Evolutionary conservation across 2,113 vertebrate species (phyloP).

Genomic region (Ptilonorhynchus violaceus): DNA sequence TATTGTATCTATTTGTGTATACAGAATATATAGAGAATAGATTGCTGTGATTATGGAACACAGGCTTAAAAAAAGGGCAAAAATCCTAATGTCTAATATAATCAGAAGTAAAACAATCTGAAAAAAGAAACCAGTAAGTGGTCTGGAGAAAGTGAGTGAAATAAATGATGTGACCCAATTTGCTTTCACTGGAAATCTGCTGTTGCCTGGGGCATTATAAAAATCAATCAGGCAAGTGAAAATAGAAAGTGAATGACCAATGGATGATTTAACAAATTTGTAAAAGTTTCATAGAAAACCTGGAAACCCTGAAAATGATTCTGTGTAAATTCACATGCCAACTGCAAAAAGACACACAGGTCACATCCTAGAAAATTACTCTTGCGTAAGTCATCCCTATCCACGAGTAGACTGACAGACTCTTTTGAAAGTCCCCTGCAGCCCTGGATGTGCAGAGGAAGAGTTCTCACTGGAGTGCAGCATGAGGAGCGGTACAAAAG

Average conservation of each 20-base stretch:
- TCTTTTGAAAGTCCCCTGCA: neutral
- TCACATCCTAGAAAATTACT: neutral
- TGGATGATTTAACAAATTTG: slow-evolving; percentile 39
- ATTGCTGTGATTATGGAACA: slow-evolving; percentile 4
- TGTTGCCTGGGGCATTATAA: slow-evolving; percentile 59
- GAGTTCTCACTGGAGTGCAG: neutral
- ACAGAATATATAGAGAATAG: neutral
- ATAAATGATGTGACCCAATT: slow-evolving; percentile 37
- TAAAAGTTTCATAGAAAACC: slow-evolving; percentile 47
- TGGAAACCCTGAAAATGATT: neutral
- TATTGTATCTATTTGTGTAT: neutral
- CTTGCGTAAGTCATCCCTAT: neutral
- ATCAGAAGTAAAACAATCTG: slow-evolving; percentile 50
- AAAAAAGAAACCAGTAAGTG: slow-evolving; percentile 40
- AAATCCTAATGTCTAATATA: neutral
- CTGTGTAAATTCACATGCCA: neutral
- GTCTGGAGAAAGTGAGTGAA: slow-evolving; percentile 47
- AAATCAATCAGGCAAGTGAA: slow-evolving; percentile 65
- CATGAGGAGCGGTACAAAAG: neutral
- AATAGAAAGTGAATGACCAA: slow-evolving; percentile 46
- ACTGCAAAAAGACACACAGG: neutral
- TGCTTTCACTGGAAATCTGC: slow-evolving; percentile 64
- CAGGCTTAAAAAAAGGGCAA: neutral
- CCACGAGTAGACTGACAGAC: neutral
- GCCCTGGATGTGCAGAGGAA: neutral